Base-by-base conservation (phyloP, 2,113 vertebrate species). In the Catharus fuscescens region DNA sequence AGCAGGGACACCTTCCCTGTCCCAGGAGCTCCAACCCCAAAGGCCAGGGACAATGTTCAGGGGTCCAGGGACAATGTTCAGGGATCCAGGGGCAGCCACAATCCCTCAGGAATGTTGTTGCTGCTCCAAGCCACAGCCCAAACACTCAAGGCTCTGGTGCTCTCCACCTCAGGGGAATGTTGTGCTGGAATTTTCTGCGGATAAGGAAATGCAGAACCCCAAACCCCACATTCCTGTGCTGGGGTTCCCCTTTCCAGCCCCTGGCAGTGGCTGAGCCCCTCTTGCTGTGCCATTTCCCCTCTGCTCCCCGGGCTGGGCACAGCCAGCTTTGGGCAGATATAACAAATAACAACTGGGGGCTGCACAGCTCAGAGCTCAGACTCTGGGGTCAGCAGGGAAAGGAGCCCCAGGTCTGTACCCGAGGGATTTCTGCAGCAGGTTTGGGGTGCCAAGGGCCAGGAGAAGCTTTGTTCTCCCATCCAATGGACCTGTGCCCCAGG, bases 371-470 rank as follows among this genome's bases (percentile, higher is more conserved):
- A 31, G 2, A 23, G 26, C 3, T 42, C 42, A 16, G 24, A 12
- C 17, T 7, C 32, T 18, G 4, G 7, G 71, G 25, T 15, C 34
- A 4, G 1, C 42, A 42, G 20, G 26, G 29, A 66, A 42, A 47
- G 8, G 12, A 36, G 4, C 42, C 42, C 42, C 42, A 38, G 36
- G 36, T 9, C 36, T 38, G 36, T 38, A 38, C 36, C 36, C 36
- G 36, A 38, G 36, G 36, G 36, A 38, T 38, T 50, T 26, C 25
- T 50, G 8, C 5, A 50, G 17, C 40, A 57, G 87, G 36, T 21
- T 14, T 1, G 1, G 14, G 17, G 8, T 8, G 38, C 10, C 34
- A 36, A 36, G 60, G 4, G 2, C 21, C 6, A 32, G 14, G 60
- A 21, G 40, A 52, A 23, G 13, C 18, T 54, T 32, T 40, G 9